phyloP scores from a whole-genome alignment of 2,888 invertebrate species.

The Drosophila neonasuta region DNA sequence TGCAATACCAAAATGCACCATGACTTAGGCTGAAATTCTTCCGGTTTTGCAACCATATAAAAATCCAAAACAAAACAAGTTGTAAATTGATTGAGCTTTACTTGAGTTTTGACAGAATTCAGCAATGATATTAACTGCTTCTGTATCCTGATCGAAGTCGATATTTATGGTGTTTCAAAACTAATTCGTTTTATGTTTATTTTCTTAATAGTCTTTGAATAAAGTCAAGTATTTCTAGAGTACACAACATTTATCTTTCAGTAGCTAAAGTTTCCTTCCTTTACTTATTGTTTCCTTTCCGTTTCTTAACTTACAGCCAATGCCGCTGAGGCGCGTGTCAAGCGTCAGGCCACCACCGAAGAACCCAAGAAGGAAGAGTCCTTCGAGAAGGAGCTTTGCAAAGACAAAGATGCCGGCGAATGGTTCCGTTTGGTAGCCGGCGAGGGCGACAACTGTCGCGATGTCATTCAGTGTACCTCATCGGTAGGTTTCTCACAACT shows the following conservation, averaged over 20 bases:
- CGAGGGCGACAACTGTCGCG: conserved; percentile 95
- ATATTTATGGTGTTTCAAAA: no score
- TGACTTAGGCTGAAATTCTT: conserved; percentile 52
- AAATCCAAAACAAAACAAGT: conserved; percentile 4
- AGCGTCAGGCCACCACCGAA: conserved; percentile 89
- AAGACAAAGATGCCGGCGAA: conserved; percentile 96
- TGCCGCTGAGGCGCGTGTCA: conserved; percentile 83
- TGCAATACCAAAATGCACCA: conserved; percentile 42
- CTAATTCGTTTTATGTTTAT: no score
- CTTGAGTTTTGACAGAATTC: background rate
- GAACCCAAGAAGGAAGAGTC: conserved; percentile 93
- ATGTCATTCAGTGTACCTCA: conserved; percentile 97
- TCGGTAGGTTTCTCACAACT: conserved; percentile 85
- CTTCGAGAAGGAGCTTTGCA: conserved; percentile 94
- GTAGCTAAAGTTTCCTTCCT: no score
- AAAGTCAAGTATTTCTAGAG: no score
- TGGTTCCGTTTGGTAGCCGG: conserved; percentile 96
- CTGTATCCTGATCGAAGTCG: no score
- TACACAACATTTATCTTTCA: no score
- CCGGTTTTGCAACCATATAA: conserved; percentile 57
- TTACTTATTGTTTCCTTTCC: background rate
- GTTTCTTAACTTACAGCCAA: conserved; percentile 37
- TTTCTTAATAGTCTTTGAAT: no score
- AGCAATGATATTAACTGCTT: background rate
- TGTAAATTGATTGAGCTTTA: background rate